Base-by-base conservation (phyloP, 2,888 invertebrate genomes). In the Megalurothrips usitatus region DNA sequence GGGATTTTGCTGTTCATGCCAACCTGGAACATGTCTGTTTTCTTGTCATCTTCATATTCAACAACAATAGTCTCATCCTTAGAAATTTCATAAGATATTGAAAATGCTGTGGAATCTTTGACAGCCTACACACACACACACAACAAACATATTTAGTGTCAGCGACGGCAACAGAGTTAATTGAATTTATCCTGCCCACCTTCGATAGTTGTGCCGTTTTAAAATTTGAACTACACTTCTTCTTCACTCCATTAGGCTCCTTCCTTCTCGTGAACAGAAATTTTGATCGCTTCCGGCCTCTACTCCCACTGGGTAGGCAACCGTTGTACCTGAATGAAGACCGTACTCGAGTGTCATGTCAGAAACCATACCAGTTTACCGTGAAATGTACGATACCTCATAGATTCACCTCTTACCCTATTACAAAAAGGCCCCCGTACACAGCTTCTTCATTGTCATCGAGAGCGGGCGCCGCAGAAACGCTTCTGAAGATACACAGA, bases 1-100 rank as follows among this genome's bases (percentile, higher is more conserved):
- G n/a, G 1, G 75, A 63, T 14, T 43, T 43, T 43, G 34, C 34
- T 43, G 6, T 23, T 75, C n/a, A 26, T 43, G 78, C 11, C 88
- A 87, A 97, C 98, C 92, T 99, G 99, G 89, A 99, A 99, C 99
- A 99, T 99, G 89, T 99, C 99, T 81, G 98, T 98, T 87, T 96
- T 94, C 82, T 94, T 92, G 89, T 99, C 99, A 86, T 93, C 94
- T 85, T 94, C 95, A 89, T 99, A 99, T 89, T 99, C 99, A 81
- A 99, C 99, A 86, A 99, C 97, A 86, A 99, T 97, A 81, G 98
- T 97, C 89, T 98, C 97, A 87, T 95, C 97, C 87, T 98, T 91
- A 85, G 96, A 96, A 86, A 99, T 91, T 83, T 98, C 98, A 89
- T 98, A 99, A 68, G 98, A 98, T 88, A 98, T 98, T 84, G 96